Evolutionary conservation across 2,888 invertebrate species (phyloP), one percentile per base, ranked within the genome.

Genomic region (Tinea trinotella): DNA sequence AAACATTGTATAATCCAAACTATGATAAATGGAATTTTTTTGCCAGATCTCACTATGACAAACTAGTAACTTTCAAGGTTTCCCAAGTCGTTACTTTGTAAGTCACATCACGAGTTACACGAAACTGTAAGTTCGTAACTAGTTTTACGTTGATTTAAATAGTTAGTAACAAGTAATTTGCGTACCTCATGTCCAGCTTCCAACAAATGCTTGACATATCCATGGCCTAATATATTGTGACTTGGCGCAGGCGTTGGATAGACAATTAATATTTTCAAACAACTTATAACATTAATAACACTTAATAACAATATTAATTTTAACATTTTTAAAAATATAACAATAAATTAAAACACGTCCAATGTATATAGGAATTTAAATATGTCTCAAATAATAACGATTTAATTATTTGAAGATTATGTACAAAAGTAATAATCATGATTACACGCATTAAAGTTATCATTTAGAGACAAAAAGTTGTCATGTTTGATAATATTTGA

Each of bases 101-200:
- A n/a, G n/a, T n/a, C n/a, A n/a, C n/a, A n/a, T n/a, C n/a, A n/a
- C n/a, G n/a, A n/a, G n/a, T n/a, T n/a, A n/a, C n/a, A n/a, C n/a
- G n/a, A n/a, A n/a, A n/a, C n/a, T n/a, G n/a, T n/a, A n/a, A n/a
- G n/a, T n/a, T n/a, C n/a, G n/a, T n/a, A n/a, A n/a, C n/a, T n/a
- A n/a, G n/a, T n/a, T n/a, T n/a, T n/a, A n/a, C n/a, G 24, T 9
- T 24, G 24, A 24, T 24, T 9, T 24, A 7, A 24, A 24, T 7
- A 24, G 5, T 7, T 24, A 24, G 24, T 24, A 7, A 24, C 24
- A n/a, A n/a, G n/a, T n/a, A n/a, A n/a, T n/a, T n/a, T n/a, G 13
- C 13, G 7, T 34, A 71, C 71, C 67, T 72, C 64, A 58, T 72
- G 70, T 9, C 71, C 71, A 15, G 65, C 67, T 3, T 63, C 61